Base-by-base conservation (phyloP, 2,113 vertebrate genomes). In the Malurus elegans region DNA sequence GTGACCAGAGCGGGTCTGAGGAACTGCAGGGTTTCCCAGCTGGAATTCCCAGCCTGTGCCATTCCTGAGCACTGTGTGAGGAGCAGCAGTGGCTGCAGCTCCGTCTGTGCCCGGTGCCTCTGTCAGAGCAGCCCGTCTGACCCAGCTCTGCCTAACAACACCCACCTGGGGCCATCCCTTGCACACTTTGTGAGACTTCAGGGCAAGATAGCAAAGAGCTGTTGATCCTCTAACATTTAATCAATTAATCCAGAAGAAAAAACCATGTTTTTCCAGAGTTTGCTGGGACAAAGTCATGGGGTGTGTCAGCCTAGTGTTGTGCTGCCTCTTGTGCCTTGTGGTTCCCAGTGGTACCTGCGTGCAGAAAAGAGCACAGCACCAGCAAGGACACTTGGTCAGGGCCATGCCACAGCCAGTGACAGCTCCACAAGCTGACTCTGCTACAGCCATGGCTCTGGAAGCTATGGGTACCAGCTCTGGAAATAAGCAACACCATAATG, bases 111-210 rank as follows among this genome's bases (percentile, higher is more conserved):
- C 14, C 50, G 12, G n/a, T 1, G 3, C 50, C 38, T 3, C 0
- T 3, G 2, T 15, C 4, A 4, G 25, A 14, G 56, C n/a, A 20
- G 57, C 56, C 50, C 7, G 8, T 54, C 19, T 8, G 9, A 29
- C 18, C 21, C 0, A 0, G 53, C 71, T 38, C 44, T 32, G 58
- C 44, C 48, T 6, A n/a, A 4, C 28, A 15, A 13, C 4, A 4
- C 29, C 36, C 2, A 1, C 2, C 1, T 9, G 21, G 45, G 34
- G 61, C 53, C 29, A 26, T 7, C 5, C 1, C 24, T 40, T 9
- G 9, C 3, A 1, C 0, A 0, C 53, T 18, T 4, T 0, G n/a
- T 0, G 0, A 42, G 18, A 45, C 45, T 50, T 31, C 25, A 20
- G 50, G 54, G 8, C n/a, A 38, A 0, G 0, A n/a, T 14, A 42